A percentile compares a stretch with the other conserved stretches of the same genome.
These are phyloP conservation scores for Colossoma macropomum DNA, from an alignment of 2,113 vertebrate genomes.

Conservation along the genomic window DNA sequence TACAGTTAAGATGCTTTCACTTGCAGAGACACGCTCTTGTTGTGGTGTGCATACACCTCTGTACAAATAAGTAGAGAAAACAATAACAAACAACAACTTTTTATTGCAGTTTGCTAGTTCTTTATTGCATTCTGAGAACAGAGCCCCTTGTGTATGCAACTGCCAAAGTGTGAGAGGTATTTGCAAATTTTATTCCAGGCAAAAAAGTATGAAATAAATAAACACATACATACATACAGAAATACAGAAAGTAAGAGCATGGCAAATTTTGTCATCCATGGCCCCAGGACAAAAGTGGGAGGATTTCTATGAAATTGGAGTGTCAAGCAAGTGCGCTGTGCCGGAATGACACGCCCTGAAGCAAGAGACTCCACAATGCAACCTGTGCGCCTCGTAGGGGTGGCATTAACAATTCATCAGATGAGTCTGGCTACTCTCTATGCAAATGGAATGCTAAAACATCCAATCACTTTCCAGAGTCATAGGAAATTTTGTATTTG, in stretches of 20 bases:
- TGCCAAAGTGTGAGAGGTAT: background rate
- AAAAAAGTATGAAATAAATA: conserved; percentile 14
- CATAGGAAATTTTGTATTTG: conserved; percentile 21
- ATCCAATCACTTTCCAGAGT: conserved; percentile 42
- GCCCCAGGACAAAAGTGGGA: conserved; percentile 39
- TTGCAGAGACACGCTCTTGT: no score
- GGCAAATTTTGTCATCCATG: conserved; percentile 27
- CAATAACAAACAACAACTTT: conserved; percentile 6
- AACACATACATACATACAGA: background rate
- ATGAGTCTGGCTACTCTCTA: conserved; percentile 31
- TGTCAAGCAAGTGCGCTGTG: conserved; percentile 33
- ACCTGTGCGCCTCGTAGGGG: conserved; percentile 36
- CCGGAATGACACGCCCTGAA: conserved; percentile 40
- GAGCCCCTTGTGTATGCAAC: conserved; percentile 23
- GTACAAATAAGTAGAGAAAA: background rate
- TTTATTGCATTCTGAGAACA: conserved; percentile 32
- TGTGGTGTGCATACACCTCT: background rate
- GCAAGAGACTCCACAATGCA: conserved; percentile 38
- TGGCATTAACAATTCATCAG: conserved; percentile 49
- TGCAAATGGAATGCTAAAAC: conserved; percentile 53
- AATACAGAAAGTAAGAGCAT: background rate
- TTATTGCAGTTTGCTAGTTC: conserved; percentile 8
- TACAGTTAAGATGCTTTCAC: no score
- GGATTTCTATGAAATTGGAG: conserved; percentile 42
- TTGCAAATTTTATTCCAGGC: conserved; percentile 34